Conservation (phyloP, 2,888 invertebrate species). For the Syritta pipiens region DNA sequence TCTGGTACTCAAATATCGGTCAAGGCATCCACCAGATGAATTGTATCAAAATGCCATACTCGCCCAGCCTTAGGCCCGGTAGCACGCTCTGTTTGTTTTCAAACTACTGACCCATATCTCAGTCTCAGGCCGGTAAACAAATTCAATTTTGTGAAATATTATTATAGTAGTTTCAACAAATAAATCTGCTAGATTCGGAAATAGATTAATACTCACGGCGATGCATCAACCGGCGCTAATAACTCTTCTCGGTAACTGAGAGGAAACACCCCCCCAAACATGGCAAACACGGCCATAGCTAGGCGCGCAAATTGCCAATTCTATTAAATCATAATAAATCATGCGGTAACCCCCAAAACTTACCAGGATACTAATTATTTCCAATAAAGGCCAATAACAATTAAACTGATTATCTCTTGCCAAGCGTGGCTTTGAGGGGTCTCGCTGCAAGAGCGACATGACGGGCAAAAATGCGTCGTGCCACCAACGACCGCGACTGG, state of each 20-base stretch:
- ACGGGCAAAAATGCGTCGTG: slow-evolving; percentile 16
- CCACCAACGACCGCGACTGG: not conserved
- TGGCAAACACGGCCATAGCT: slow-evolving; percentile 26
- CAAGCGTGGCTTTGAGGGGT: slow-evolving; percentile 4
- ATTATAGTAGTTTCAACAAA: slow-evolving; percentile 34
- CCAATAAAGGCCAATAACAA: slow-evolving; percentile 69
- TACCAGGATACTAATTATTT: slow-evolving; percentile 66
- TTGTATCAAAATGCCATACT: no score
- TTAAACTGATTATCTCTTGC: slow-evolving; percentile 63
- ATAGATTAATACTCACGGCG: slow-evolving; percentile 47
- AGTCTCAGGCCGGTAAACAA: slow-evolving; percentile 29
- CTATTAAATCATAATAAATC: slow-evolving; percentile 69
- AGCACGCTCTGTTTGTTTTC: slow-evolving; percentile 11
- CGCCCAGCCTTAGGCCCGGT: not conserved
- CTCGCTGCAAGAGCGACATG: slow-evolving; percentile 7
- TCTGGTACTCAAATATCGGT: no score
- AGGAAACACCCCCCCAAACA: slow-evolving; percentile 48
- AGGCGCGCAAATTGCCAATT: slow-evolving; percentile 41
- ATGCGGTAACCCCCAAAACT: slow-evolving; percentile 58
- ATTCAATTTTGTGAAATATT: slow-evolving; percentile 56
- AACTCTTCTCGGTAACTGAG: slow-evolving; percentile 31
- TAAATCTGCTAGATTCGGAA: slow-evolving; percentile 36
- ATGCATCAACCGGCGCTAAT: slow-evolving; percentile 24
- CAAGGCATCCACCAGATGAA: no score
- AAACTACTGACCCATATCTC: slow-evolving; percentile 37